Base-by-base conservation (phyloP, 2,113 vertebrate genomes). In the Anarrhichthys ocellatus region DNA sequence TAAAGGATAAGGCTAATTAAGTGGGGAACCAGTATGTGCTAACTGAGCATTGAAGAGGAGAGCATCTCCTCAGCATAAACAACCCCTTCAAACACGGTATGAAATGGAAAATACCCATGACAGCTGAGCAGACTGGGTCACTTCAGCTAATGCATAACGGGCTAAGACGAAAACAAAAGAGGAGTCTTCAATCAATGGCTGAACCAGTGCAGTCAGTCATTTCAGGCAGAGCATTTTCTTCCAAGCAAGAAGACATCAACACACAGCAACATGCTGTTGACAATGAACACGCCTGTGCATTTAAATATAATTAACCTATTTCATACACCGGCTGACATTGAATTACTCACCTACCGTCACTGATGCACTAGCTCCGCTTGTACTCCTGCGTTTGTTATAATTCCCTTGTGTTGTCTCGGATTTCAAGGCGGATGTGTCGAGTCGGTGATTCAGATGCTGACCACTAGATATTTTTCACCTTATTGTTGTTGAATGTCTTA, bases 271-370 rank as follows among this genome's bases (percentile, higher is more conserved):
- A 44, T 13, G 38, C 40, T 29, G 34, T 1, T 44, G 58, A 14
- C 50, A 36, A 7, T 13, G 15, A 11, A 42, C 71, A 58, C 18
- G 10, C 44, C 14, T 18, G 54, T 54, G 50, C 5, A 42, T 32
- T 29, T 7, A 18, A 29, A 66, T 22, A 1, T 9, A 81, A 71
- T 22, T 4, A 8, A 0, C n/a, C 5, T 2, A 14, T 73, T 29
- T 75, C 11, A 34, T 70, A 34, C 56, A 68, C 46, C 72, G 40
- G 64, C 52, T 44, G 76, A 27, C 29, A 34, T 59, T 59, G 14
- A 77, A 68, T 78, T 70, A 85, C 83, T 88, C 81, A 94, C 94
- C 93, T 91, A 76, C 77, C 56, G 36, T 54, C 58, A 32, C 69
- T 71, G 86, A 81, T 83, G 88, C 80, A 29, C 75, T 29, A 71